Evolutionary conservation across 2,888 invertebrate genomes (phyloP).

Genomic region (Macrophya annulata): DNA sequence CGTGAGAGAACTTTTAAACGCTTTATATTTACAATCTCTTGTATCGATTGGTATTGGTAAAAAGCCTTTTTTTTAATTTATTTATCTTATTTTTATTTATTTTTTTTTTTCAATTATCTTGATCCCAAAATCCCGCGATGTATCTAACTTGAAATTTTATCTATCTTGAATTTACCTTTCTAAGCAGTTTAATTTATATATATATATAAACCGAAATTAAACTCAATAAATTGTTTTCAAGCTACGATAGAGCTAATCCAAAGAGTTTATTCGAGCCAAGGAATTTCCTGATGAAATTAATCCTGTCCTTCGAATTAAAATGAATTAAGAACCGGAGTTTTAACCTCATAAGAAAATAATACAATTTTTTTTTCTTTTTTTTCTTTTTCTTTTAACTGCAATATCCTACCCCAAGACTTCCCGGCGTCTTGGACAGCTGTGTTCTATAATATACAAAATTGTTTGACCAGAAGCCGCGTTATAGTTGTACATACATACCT

Average conservation of each 20-base stretch:
- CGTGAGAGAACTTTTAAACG: not conserved
- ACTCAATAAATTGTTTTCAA: not conserved
- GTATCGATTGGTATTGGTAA: accelerated
- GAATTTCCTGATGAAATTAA: not conserved
- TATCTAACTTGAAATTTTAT: not conserved
- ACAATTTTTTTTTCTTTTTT: no score
- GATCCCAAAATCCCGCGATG: not conserved
- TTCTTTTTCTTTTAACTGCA: no score
- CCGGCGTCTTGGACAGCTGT: not conserved
- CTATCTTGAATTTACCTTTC: not conserved
- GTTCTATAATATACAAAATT: not conserved
- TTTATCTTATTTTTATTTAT: no score
- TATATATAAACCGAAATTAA: not conserved
- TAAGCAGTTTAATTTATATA: not conserved
- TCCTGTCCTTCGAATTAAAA: not conserved
- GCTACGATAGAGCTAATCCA: not conserved
- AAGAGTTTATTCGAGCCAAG: not conserved
- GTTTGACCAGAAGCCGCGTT: not conserved
- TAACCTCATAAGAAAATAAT: no score
- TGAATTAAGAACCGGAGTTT: not conserved
- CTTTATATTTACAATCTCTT: not conserved
- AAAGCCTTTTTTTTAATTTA: not conserved
- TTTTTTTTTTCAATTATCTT: not conserved
- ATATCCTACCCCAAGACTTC: not conserved
- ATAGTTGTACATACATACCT: not conserved